Percentiles rank a stretch among this genome's conserved stretches.
Evolutionary conservation across 2,888 invertebrate species (phyloP).

Genomic region (Balanococcus diminutus): DNA sequence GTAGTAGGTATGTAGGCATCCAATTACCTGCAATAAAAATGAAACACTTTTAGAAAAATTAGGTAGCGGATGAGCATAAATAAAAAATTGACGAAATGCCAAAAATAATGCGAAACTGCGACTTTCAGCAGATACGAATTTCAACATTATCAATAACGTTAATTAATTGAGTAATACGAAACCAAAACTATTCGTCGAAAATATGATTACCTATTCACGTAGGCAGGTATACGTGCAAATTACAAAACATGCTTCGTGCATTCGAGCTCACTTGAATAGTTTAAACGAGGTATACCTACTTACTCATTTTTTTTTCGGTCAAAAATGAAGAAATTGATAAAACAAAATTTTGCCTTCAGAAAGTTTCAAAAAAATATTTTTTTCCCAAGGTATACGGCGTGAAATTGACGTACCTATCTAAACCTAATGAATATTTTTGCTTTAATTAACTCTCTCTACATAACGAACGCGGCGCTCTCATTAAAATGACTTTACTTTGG

Average conservation of each 20-base stretch:
- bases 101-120: background rate
- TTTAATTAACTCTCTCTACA: background rate
- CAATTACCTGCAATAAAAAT: background rate
- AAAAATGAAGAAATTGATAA: too few relatives aligned
- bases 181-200: background rate
- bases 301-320: too few relatives aligned
- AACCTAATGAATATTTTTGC: background rate
- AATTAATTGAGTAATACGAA: constrained; percentile 21
- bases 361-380: too few relatives aligned
- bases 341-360: too few relatives aligned
- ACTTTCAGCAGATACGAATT: background rate
- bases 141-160: constrained; percentile 13
- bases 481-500: background rate
- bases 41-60: background rate
- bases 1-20: too few relatives aligned
- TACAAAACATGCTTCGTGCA: too few relatives aligned
- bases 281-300: too few relatives aligned
- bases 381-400: too few relatives aligned
- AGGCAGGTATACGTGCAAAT: background rate
- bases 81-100: constrained; percentile 32
- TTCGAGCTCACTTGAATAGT: too few relatives aligned
- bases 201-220: background rate
- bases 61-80: background rate
- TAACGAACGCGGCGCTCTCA: constrained; percentile 14
- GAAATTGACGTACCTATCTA: too few relatives aligned